Percentiles rank a stretch among this genome's conserved stretches.
phyloP scores from a whole-genome alignment of 1,140 invertebrate species.

The Heliconius hewitsoni region DNA sequence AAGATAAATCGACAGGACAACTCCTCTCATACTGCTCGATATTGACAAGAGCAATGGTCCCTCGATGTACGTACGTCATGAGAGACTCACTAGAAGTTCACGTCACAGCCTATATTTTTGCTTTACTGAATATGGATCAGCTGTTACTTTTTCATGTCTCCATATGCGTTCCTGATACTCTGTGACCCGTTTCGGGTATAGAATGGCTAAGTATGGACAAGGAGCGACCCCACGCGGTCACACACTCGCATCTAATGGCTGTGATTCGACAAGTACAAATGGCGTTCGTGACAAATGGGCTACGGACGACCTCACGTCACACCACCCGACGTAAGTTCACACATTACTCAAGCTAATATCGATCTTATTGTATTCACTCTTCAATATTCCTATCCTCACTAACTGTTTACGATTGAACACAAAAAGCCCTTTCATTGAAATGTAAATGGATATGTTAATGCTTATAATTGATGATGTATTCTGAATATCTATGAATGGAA shows the following conservation, averaged over 20 bases:
- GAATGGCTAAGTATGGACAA: conserved; percentile 52
- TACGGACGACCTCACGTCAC: conserved; percentile 70
- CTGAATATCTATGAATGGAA: conserved; percentile 40
- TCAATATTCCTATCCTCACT: conserved; percentile 53
- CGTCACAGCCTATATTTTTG: conserved; percentile 39
- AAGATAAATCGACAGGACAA: conserved; percentile 76
- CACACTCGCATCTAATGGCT: conserved; percentile 78
- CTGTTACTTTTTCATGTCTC: conserved; percentile 26
- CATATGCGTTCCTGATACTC: conserved; percentile 38
- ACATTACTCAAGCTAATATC: conserved; percentile 64
- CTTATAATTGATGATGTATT: conserved; percentile 51
- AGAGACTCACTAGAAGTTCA: conserved; percentile 33
- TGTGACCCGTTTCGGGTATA: conserved; percentile 48
- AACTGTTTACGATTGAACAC: conserved; percentile 45
- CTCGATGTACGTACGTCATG: conserved; percentile 49
- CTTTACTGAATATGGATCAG: neutral
- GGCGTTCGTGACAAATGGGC: conserved; percentile 76
- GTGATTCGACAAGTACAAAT: conserved; percentile 81
- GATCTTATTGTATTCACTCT: conserved; percentile 57
- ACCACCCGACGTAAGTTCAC: conserved; percentile 65
- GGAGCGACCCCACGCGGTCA: conserved; percentile 71
- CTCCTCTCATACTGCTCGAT: conserved; percentile 65
- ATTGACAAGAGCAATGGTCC: conserved; percentile 69
- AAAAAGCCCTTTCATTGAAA: conserved; percentile 50
- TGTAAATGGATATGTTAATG: conserved; percentile 54